A percentile compares a stretch with the other conserved stretches of the same genome.
Evolutionary conservation across 2,888 invertebrate species (phyloP).

Genomic region (Macrosoma leucophasiata): DNA sequence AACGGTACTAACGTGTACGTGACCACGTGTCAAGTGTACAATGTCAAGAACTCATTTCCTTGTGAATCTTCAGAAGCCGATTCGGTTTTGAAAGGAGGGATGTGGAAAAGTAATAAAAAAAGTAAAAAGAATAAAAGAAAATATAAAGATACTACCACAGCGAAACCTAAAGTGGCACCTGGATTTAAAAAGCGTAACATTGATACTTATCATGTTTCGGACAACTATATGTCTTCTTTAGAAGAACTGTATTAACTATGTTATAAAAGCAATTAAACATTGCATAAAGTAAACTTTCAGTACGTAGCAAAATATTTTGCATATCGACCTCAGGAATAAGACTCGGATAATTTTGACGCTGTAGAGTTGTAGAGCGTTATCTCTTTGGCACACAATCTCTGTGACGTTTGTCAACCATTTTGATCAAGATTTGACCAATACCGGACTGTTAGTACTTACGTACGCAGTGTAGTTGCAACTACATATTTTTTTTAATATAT

Average conservation of each 20-base stretch:
- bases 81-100: constrained; percentile 33
- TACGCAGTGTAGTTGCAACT: no score
- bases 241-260: constrained; percentile 43
- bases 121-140: constrained; percentile 31
- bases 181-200: constrained; percentile 40
- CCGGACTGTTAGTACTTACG: no score
- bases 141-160: constrained; percentile 24
- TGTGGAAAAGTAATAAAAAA: constrained; percentile 37
- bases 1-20: constrained; percentile 24
- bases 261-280: no score
- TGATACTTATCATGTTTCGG: constrained; percentile 41
- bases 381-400: no score
- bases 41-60: constrained; percentile 40
- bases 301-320: no score
- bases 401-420: no score
- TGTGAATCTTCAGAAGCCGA: constrained; percentile 44
- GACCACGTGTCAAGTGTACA: constrained; percentile 43
- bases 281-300: no score
- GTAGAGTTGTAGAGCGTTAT: no score
- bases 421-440: no score
- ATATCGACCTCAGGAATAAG: no score
- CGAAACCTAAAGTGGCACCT: constrained; percentile 19
- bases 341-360: no score
- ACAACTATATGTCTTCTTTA: constrained; percentile 48
- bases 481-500: no score